These are phyloP conservation scores for Zenarchopterus dispar DNA, from an alignment of 2,797 vertebrate species.

Conservation along the genomic window DNA sequence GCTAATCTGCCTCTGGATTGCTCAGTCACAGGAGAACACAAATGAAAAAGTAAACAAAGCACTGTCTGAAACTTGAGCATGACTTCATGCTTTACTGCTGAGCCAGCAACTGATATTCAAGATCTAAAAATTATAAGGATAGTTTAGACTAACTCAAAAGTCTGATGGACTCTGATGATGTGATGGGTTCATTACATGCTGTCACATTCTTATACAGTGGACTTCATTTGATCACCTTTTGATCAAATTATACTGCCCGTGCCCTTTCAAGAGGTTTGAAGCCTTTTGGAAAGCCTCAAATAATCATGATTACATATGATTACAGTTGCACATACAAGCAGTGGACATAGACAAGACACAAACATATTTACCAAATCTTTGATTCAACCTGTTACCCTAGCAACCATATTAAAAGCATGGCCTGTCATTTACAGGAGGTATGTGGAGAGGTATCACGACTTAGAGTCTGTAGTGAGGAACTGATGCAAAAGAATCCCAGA, in stretches of 20 bases:
- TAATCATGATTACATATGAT: constrained; percentile 60
- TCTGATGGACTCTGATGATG: too few relatives aligned
- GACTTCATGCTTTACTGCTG: constrained; percentile 1
- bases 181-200: too few relatives aligned
- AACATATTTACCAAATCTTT: constrained; percentile 22
- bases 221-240: too few relatives aligned
- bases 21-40: constrained; percentile 36
- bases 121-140: not conserved
- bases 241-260: constrained; percentile 60
- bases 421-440: constrained; percentile 53
- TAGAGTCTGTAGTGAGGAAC: constrained; percentile 30
- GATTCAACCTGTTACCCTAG: constrained; percentile 78
- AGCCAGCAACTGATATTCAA: constrained; percentile 2
- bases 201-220: too few relatives aligned
- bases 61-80: not conserved
- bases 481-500: constrained; percentile 9
- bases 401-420: constrained; percentile 75
- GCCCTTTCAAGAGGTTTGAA: constrained; percentile 57
- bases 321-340: constrained; percentile 25
- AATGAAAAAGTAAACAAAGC: constrained; percentile 38
- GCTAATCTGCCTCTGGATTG: constrained; percentile 63
- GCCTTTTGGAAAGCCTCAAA: constrained; percentile 51
- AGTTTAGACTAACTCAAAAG: too few relatives aligned
- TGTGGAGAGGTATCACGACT: constrained; percentile 42
- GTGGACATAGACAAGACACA: constrained; percentile 27